Percentiles rank a stretch among this genome's conserved stretches.
Conservation (phyloP, 1,140 invertebrate species). For the Plectrocnemia conspersa region DNA sequence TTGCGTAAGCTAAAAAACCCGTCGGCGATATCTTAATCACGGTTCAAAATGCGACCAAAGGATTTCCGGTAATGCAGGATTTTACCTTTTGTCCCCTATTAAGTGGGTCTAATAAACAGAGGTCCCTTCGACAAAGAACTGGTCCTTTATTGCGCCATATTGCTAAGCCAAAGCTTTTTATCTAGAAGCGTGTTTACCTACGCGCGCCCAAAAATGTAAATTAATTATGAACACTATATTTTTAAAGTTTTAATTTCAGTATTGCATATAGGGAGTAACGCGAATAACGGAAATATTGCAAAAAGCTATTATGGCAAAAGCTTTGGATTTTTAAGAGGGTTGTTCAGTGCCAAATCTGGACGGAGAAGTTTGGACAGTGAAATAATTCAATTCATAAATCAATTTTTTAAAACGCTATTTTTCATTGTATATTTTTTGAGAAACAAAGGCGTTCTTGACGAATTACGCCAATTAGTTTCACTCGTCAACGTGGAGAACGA, state of each 20-base stretch:
- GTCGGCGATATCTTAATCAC: too few relatives aligned
- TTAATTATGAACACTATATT: too few relatives aligned
- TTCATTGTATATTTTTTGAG: not conserved
- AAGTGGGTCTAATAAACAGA: conserved; percentile 16
- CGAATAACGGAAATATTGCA: too few relatives aligned
- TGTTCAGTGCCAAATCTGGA: not conserved
- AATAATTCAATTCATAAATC: not conserved
- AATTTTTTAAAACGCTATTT: too few relatives aligned
- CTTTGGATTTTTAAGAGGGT: not conserved
- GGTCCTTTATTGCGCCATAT: conserved; percentile 7
- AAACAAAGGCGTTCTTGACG: conserved; percentile 7
- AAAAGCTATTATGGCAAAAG: too few relatives aligned
- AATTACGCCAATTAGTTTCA: conserved; percentile 14
- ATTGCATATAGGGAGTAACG: too few relatives aligned
- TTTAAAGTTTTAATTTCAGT: too few relatives aligned
- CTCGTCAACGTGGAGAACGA: not conserved
- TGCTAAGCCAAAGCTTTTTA: not conserved
- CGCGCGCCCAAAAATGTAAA: not conserved
- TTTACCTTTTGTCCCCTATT: conserved; percentile 18
- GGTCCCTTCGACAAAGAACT: conserved; percentile 1
- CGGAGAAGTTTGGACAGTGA: not conserved
- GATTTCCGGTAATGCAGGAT: conserved; percentile 15
- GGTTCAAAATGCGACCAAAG: conserved; percentile 5
- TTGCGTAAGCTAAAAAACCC: too few relatives aligned
- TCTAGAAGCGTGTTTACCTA: not conserved